Evolutionary conservation across 2,113 vertebrate genomes (phyloP), one percentile per base, ranked within the genome.

Genomic region (Sciurus niger): DNA sequence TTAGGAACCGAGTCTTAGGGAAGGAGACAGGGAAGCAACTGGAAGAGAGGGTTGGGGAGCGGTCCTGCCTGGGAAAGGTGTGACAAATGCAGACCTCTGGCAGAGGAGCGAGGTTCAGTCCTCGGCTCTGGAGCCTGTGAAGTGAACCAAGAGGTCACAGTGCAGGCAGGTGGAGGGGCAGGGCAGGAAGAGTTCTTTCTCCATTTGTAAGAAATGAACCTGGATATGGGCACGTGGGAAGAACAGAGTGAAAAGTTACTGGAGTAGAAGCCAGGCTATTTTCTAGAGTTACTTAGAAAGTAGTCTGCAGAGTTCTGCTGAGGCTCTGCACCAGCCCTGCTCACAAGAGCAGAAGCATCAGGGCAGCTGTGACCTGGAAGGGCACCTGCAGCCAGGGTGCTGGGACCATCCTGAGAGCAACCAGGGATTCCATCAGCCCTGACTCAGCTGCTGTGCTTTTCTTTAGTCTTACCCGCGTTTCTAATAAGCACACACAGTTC

Each of bases 341-440:
- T n/a, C 32, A 84, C 37, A 34, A 43, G 30, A 58, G 60, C 78
- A 51, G 93, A 48, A 40, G 89, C 17, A 43, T 30, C 58, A 13
- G 24, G 2, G 43, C 6, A 18, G 58, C 43, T 22, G 25, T 5
- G 37, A 6, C 18, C 40, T 24, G 12, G 58, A 74, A 79, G 73
- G 84, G 28, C 11, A 32, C n/a, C 63, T 4, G 25, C 5, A 48
- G 58, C 4, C 48, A 92, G 34, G 67, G 73, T 32, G 46, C 17
- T 1, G 4, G 58, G 24, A 13, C 60, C 6, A 8, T 9, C 8
- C 37, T 10, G 0, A 14, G 43, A 48, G 84, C 1, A 0, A 22
- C 77, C 14, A 0, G 51, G 55, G 55, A 43, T 2, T 37, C 78
- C 83, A 53, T 53, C 53, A 24, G 18, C 40, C 12, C 34, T 25